phyloP scores from a whole-genome alignment of 2,113 vertebrate species.

The Alectura lathami region DNA sequence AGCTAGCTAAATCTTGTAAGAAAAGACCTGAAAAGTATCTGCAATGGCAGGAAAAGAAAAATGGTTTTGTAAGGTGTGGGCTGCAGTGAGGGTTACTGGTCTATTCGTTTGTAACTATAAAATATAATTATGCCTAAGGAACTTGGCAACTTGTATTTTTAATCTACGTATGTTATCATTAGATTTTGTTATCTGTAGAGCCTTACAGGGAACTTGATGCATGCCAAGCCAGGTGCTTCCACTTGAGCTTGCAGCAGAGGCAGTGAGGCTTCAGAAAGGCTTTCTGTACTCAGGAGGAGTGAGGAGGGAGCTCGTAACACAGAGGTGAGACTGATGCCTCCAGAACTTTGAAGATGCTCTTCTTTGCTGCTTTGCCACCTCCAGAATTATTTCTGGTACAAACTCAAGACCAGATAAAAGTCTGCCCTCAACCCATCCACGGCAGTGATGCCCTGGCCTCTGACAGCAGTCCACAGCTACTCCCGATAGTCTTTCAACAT shows the following conservation, averaged over 20 bases:
- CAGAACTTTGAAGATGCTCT: neutral
- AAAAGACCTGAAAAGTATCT: neutral
- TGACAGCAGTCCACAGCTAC: neutral
- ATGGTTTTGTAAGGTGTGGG: neutral
- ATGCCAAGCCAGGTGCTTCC: neutral
- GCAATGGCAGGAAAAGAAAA: neutral
- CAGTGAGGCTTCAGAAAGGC: neutral
- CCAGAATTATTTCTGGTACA: neutral
- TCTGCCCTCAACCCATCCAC: neutral
- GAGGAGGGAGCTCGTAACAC: neutral
- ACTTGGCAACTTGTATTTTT: neutral
- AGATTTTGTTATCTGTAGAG: neutral
- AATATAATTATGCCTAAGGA: neutral
- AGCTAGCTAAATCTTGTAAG: neutral
- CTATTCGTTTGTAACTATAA: neutral
- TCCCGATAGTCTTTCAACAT: neutral
- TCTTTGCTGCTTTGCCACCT: neutral
- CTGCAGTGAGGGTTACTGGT: neutral
- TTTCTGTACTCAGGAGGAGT: accelerated
- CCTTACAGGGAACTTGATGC: neutral
- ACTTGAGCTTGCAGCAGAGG: neutral
- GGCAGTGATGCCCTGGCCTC: neutral
- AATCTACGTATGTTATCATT: neutral
- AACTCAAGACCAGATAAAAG: neutral
- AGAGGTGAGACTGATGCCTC: neutral